A percentile compares a stretch with the other conserved stretches of the same genome.
phyloP scores from a whole-genome alignment of 2,888 invertebrate genomes.

The Ariolimax columbianus region DNA sequence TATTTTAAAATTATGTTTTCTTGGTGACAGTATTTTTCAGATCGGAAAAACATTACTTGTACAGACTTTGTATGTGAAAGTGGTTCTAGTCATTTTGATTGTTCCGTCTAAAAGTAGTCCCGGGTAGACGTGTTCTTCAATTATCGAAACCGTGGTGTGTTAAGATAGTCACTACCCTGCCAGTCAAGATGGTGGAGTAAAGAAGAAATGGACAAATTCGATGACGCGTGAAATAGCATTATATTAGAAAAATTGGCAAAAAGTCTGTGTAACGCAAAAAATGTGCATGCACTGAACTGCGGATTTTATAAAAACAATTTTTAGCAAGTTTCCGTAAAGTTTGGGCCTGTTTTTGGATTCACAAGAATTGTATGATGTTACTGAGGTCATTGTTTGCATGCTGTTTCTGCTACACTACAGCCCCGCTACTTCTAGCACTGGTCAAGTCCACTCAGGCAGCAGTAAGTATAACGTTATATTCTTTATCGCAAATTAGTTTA shows the following conservation, averaged over 20 bases:
- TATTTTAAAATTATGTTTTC: background rate
- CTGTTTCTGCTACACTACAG: background rate
- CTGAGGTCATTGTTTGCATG: background rate
- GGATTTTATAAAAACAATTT: background rate
- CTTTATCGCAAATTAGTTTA: background rate
- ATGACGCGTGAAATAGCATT: background rate
- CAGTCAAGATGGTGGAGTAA: constrained; percentile 45
- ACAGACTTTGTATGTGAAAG: background rate
- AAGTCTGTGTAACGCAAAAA: background rate
- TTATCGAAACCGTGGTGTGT: constrained; percentile 20
- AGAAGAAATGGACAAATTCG: background rate
- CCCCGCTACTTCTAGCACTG: background rate
- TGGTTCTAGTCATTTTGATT: background rate
- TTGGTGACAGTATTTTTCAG: background rate
- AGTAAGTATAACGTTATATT: background rate
- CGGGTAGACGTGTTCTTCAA: background rate
- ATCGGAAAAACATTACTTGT: background rate
- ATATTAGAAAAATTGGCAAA: background rate
- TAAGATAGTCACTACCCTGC: background rate
- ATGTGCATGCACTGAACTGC: background rate
- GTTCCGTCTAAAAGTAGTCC: constrained; percentile 32
- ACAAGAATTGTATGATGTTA: background rate
- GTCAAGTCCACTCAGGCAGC: background rate
- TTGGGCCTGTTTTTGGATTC: background rate
- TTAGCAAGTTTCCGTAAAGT: background rate